Evolutionary conservation across 2,797 vertebrate species (phyloP), one percentile per base, ranked within the genome.

Genomic region (Tenualosa thibaudeaui): DNA sequence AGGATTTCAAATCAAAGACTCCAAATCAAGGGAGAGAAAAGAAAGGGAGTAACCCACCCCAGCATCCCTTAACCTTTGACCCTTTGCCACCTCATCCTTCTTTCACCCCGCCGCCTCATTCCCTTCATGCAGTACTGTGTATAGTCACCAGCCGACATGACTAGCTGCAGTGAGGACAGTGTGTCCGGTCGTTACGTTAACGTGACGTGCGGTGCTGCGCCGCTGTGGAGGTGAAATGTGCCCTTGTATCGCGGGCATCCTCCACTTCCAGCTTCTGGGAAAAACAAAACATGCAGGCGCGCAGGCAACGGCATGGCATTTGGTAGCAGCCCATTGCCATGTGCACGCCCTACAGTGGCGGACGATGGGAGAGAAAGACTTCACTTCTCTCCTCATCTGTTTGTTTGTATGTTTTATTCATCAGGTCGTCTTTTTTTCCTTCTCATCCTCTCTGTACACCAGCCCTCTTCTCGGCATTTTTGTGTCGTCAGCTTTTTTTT

Each of bases 401-500:
- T 86, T 84, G 68, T 71, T 19, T 71, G 31, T 71, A 22, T 58
- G 54, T 46, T 58, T 58, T 58, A 19, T 58, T 75, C 68, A 75
- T 75, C 31, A 58, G 46, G 90, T 89, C 62, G 51, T 82, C 84
- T 84, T 75, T 40, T 75, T 75, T 75, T 43, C 31, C 68, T 75
- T 85, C 84, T 43, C 56, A 24, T 26, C 60, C 40, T 56, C 49
- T 84, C 58, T 54, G 68, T 89, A 40, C 87, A 89, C 86, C 90
- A 85, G 87, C 91, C 90, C 91, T 92, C 89, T 87, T 89, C 90
- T 93, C 91, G 84, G 82, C 86, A 90, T 86, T 40, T 40, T 75
- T 37, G 65, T 75, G 68, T 75, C 17, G 68, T 75, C 84, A 83
- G 87, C 87, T 31, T 31, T 89, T 90, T 90, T 85, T 89, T 83